Evolutionary conservation across 2,797 vertebrate species (phyloP).

Genomic region (Tapera naevia): DNA sequence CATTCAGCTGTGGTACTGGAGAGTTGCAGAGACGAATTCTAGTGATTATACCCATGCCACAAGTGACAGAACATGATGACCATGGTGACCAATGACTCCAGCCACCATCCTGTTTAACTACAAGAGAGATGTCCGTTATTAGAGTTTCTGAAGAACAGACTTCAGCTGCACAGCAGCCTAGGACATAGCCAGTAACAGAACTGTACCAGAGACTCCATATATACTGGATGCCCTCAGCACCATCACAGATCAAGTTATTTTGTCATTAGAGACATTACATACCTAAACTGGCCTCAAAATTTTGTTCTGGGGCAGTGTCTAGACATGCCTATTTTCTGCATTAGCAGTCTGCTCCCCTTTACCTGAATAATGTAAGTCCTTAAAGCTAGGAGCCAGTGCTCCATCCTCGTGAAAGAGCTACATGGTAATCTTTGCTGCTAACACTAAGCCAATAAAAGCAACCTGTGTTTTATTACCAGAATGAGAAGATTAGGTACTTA

Average conservation of each 20-base stretch:
- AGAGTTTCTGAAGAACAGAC: background rate
- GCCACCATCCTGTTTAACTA: slow-evolving; percentile 96
- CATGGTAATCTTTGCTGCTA: background rate
- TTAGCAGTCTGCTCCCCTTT: background rate
- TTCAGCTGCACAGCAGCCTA: background rate
- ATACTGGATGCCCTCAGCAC: background rate
- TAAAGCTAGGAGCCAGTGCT: background rate
- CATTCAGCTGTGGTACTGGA: slow-evolving; percentile 95
- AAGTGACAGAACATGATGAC: slow-evolving; percentile 97
- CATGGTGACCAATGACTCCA: slow-evolving; percentile 99
- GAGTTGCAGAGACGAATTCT: slow-evolving; percentile 98
- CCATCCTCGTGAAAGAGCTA: background rate
- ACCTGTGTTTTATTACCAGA: background rate
- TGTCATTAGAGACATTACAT: background rate
- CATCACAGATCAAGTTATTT: background rate
- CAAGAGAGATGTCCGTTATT: background rate
- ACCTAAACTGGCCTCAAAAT: background rate
- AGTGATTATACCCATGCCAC: slow-evolving; percentile 91
- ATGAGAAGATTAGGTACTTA: slow-evolving; percentile 74
- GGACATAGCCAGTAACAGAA: background rate
- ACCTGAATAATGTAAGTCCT: background rate
- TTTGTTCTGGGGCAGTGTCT: background rate
- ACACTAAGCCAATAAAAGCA: background rate
- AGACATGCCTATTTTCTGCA: background rate
- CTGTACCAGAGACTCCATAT: background rate